Evolutionary conservation across 2,888 invertebrate genomes (phyloP).

Genomic region (Drosophila nr. medialis): DNA sequence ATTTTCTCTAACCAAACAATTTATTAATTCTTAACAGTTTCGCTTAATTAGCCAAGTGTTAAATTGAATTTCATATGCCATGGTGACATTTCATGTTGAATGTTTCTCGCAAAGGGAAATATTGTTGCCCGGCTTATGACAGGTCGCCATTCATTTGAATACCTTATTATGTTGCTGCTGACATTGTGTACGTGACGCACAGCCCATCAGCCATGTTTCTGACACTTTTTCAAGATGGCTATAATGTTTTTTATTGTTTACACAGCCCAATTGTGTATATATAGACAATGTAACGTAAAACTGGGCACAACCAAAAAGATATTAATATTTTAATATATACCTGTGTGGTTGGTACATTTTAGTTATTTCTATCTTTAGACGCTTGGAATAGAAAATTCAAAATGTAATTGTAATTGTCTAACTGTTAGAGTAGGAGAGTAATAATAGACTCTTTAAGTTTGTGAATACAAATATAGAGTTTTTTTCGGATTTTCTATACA

Average conservation of each 20-base stretch:
- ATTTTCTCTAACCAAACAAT: slow-evolving; percentile 50
- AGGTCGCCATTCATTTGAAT: slow-evolving; percentile 7
- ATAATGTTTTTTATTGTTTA: neutral
- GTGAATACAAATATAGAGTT: neutral
- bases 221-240: slow-evolving; percentile 1
- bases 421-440: too few relatives aligned
- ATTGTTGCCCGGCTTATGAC: slow-evolving; percentile 16
- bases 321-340: neutral
- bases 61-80: slow-evolving; percentile 45
- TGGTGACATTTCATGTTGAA: slow-evolving; percentile 4
- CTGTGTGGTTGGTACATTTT: neutral
- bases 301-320: neutral
- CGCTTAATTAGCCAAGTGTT: slow-evolving; percentile 57
- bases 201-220: slow-evolving; percentile 18
- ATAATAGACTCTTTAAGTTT: neutral
- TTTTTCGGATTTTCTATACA: too few relatives aligned
- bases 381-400: too few relatives aligned
- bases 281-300: neutral
- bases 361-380: neutral
- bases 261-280: neutral
- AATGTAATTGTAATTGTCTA: too few relatives aligned
- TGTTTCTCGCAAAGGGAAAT: slow-evolving; percentile 2
- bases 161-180: slow-evolving; percentile 20
- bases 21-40: slow-evolving; percentile 62
- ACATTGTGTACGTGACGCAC: slow-evolving; percentile 39